A percentile compares a stretch with the other conserved stretches of the same genome.
These are phyloP conservation scores for Athalia rosae DNA, from an alignment of 2,888 invertebrate genomes.

Conservation along the genomic window DNA sequence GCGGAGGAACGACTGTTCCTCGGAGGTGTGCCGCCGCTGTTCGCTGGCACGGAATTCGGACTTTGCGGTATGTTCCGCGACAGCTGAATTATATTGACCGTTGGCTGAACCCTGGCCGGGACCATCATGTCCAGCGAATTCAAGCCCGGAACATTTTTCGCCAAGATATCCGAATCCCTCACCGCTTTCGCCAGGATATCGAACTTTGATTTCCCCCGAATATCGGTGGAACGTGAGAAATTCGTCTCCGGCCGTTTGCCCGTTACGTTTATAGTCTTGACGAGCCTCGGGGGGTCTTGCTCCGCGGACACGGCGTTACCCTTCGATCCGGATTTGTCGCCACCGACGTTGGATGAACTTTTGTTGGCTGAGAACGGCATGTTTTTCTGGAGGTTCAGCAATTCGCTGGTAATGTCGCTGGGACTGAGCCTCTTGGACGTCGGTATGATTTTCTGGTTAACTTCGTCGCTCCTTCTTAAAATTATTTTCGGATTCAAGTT, in stretches of 20 bases:
- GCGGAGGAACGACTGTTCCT: slow-evolving; percentile 64
- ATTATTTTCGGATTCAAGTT: slow-evolving; percentile 73
- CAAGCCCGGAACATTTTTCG: slow-evolving; percentile 77
- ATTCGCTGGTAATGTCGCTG: slow-evolving; percentile 65
- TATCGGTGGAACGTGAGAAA: background rate
- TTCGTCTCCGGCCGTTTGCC: background rate
- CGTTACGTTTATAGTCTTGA: slow-evolving; percentile 11
- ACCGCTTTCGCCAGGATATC: slow-evolving; percentile 67
- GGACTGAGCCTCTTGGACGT: slow-evolving; percentile 64
- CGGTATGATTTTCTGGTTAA: slow-evolving; percentile 61
- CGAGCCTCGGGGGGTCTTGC: slow-evolving; percentile 27
- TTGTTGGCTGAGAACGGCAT: slow-evolving; percentile 66
- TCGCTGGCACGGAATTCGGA: slow-evolving; percentile 66
- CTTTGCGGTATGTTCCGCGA: slow-evolving; percentile 70
- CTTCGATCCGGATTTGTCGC: slow-evolving; percentile 24
- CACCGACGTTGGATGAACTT: slow-evolving; percentile 47
- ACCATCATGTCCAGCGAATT: slow-evolving; percentile 78
- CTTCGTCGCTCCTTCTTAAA: slow-evolving; percentile 69
- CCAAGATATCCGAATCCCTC: slow-evolving; percentile 70
- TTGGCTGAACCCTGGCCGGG: slow-evolving; percentile 73
- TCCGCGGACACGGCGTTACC: slow-evolving; percentile 6
- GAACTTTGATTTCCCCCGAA: slow-evolving; percentile 61
- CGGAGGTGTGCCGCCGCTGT: slow-evolving; percentile 68
- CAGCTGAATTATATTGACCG: slow-evolving; percentile 79
- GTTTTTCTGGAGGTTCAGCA: slow-evolving; percentile 67